Base-by-base conservation (phyloP, 2,888 invertebrate genomes). In the Scaptomyza polygonia region DNA sequence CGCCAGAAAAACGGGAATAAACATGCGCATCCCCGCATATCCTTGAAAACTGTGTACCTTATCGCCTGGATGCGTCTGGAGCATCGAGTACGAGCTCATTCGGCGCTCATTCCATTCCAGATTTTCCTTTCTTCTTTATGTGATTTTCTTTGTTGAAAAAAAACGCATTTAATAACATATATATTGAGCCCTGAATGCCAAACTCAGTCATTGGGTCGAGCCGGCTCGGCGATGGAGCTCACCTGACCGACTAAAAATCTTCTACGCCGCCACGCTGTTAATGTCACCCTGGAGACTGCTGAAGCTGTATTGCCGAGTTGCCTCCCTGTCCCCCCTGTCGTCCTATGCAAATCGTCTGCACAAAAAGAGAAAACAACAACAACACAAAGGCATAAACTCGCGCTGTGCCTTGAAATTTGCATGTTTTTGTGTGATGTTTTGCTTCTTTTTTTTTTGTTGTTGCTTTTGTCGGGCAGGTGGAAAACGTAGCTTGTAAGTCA, bases 1-100 rank as follows among this genome's bases (percentile, higher is more conserved):
- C 25, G 14, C 52, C 66, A 70, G 73, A 70, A 73, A 74, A 86
- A 68, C 86, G 84, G 84, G 79, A 85, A 85, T 73, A 85, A 86
- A 86, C 84, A 85, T 85, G 84, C 86, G 84, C 84, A 85, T 83
- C 86, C 84, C 75, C 64, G 75, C 58, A 76, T 79, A 80, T 84
- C 81, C 86, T 81, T 83, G 85, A 85, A 84, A 82, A 71, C 52
- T 54, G 55, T 54, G 47, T 57, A 65, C 48, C 51, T 32, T 45
- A 39, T 47, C 58, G 72, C 69, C 79, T 79, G 78, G 77, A 79
- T 77, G 71, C 66, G 62, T 72, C 48, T 47, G 58, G 49, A 64
- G 58, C 58, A 67, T 29, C 47, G 44, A 64, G 58, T 53, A 66
- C 54, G 8, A 21, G 21, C 49, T 14, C 49, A 47, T 47, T 47